Evolutionary conservation across 2,888 invertebrate species (phyloP).

Genomic region (Trichopoda pennipes): DNA sequence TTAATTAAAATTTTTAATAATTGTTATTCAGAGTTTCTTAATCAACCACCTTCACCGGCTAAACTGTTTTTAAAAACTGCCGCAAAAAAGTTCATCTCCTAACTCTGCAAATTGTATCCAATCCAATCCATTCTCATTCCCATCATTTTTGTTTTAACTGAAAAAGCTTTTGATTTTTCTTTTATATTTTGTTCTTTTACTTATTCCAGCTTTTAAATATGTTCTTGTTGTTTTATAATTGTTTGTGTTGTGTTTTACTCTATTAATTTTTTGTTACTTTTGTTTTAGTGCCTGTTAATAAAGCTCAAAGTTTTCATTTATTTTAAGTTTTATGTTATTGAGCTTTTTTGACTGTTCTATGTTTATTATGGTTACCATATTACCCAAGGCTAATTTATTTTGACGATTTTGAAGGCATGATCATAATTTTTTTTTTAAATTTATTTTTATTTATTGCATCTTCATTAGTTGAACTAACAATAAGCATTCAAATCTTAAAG

Average conservation of each 20-base stretch:
- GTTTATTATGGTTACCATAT: not conserved
- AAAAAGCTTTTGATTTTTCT: slow-evolving; percentile 42
- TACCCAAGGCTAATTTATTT: not conserved
- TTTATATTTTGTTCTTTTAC: slow-evolving; percentile 10
- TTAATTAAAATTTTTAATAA: not conserved
- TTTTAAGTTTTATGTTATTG: not conserved
- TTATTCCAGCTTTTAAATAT: slow-evolving; percentile 12
- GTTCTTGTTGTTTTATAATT: slow-evolving; percentile 15
- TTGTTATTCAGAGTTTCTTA: slow-evolving; percentile 3
- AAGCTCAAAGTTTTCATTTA: slow-evolving; percentile 36
- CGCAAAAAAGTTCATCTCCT: slow-evolving; percentile 48
- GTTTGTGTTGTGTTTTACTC: not conserved
- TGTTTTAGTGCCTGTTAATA: slow-evolving; percentile 4
- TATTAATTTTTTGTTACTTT: not conserved
- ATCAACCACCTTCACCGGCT: slow-evolving; percentile 62
- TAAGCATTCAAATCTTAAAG: too few species aligned
- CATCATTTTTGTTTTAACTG: slow-evolving; percentile 33
- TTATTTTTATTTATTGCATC: too few species aligned
- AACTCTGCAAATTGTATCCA: slow-evolving; percentile 11
- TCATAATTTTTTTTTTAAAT: too few species aligned
- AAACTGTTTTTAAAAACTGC: slow-evolving; percentile 64
- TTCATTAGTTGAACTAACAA: too few species aligned
- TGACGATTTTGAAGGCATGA: too few species aligned
- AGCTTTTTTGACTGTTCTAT: slow-evolving; percentile 12
- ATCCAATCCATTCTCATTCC: not conserved